Percentiles rank a stretch among this genome's conserved stretches.
Evolutionary conservation across 2,888 invertebrate genomes (phyloP).

Genomic region (Noctua fimbriata): DNA sequence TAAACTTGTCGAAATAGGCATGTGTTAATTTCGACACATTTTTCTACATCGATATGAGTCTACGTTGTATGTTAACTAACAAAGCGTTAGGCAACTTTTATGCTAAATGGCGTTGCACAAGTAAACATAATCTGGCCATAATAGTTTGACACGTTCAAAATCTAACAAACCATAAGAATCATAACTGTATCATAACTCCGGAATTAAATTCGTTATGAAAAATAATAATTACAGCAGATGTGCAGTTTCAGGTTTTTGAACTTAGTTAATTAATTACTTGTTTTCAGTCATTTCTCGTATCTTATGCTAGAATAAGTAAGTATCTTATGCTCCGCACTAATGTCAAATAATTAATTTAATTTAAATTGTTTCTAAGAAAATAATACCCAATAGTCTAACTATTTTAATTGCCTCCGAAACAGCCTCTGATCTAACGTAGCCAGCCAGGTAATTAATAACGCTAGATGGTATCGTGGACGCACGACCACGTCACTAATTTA

Average conservation of each 20-base stretch:
- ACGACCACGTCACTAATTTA: background rate
- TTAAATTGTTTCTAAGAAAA: background rate
- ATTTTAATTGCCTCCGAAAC: background rate
- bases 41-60: constrained; percentile 19
- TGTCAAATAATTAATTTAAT: background rate
- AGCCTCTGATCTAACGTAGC: background rate
- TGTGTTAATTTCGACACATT: constrained; percentile 27
- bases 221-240: background rate
- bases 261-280: background rate
- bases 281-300: background rate
- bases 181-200: background rate
- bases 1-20: constrained; percentile 1
- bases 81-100: constrained; percentile 33
- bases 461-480: background rate
- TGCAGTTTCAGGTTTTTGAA: background rate
- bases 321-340: background rate
- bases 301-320: background rate
- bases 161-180: background rate
- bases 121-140: background rate
- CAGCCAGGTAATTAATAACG: background rate
- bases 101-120: constrained; percentile 17
- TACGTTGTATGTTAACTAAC: constrained; percentile 15
- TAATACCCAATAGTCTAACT: background rate
- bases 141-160: constrained; percentile 11
- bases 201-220: background rate